Percentiles rank a stretch among this genome's conserved stretches.
These are phyloP conservation scores for Euura lappo DNA, from an alignment of 1,140 invertebrate genomes.

Conservation along the genomic window DNA sequence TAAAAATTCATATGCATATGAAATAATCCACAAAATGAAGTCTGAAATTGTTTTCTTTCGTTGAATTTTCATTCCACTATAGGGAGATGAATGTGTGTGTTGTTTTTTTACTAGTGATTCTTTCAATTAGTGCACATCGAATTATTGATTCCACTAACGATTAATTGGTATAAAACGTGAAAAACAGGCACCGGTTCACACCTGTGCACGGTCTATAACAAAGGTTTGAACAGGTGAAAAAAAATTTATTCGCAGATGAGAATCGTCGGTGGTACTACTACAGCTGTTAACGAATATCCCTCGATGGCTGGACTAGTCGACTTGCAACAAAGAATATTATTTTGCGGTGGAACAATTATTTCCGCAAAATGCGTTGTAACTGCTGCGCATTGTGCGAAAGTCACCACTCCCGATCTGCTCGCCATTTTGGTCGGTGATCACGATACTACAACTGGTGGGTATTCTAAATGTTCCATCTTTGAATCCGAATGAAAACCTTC, in stretches of 20 bases:
- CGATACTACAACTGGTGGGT: constrained; percentile 44
- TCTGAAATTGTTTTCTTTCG: too few relatives aligned
- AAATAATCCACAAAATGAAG: too few relatives aligned
- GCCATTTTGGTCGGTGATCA: constrained; percentile 66
- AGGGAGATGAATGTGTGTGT: too few relatives aligned
- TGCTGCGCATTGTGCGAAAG: constrained; percentile 71
- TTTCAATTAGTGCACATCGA: too few relatives aligned
- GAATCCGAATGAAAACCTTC: neutral
- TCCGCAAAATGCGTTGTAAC: constrained; percentile 67
- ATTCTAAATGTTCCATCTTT: constrained; percentile 6
- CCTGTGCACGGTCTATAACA: too few relatives aligned
- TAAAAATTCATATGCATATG: constrained; percentile 33
- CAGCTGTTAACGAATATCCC: constrained; percentile 69
- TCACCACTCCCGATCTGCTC: constrained; percentile 27
- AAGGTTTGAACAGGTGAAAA: too few relatives aligned
- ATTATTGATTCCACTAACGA: too few relatives aligned
- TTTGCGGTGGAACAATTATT: constrained; percentile 73
- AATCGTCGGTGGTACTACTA: constrained; percentile 68
- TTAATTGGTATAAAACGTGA: too few relatives aligned
- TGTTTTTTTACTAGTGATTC: too few relatives aligned
- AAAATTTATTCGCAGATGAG: constrained; percentile 50
- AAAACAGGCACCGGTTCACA: too few relatives aligned
- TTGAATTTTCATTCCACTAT: too few relatives aligned
- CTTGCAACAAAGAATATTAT: constrained; percentile 41
- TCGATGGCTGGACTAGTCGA: constrained; percentile 69